Conservation (phyloP, 2,888 invertebrate species). For the Orthosia incerta region DNA sequence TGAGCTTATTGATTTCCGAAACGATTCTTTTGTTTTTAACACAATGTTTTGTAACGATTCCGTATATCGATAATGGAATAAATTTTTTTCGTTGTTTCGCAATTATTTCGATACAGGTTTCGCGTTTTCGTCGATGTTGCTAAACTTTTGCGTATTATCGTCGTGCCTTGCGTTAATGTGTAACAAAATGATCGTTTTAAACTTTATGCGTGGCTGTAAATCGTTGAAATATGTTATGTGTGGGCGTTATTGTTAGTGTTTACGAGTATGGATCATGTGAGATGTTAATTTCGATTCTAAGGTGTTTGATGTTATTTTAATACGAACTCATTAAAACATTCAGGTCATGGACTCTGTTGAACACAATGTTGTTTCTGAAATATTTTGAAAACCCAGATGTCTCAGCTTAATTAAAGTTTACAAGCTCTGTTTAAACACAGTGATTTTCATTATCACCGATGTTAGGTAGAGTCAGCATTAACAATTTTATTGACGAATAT, state of each 20-base stretch:
- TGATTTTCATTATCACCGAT: background rate
- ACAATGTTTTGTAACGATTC: conserved; percentile 32
- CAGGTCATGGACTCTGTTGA: conserved; percentile 63
- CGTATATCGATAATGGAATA: conserved; percentile 31
- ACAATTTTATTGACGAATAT: too few species aligned
- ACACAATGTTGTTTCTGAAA: conserved; percentile 39
- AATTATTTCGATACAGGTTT: conserved; percentile 41
- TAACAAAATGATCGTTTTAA: conserved; percentile 70
- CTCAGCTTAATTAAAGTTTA: background rate
- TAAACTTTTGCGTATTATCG: conserved; percentile 59
- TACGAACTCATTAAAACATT: conserved; percentile 61
- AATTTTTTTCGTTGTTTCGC: conserved; percentile 39
- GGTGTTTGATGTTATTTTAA: conserved; percentile 59
- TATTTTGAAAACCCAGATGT: conserved; percentile 31
- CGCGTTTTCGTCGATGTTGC: conserved; percentile 47
- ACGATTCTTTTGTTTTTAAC: conserved; percentile 67
- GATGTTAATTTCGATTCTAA: conserved; percentile 38
- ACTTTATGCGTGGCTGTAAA: conserved; percentile 74
- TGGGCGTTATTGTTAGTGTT: conserved; percentile 64
- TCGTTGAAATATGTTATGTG: conserved; percentile 71
- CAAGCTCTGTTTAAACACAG: background rate
- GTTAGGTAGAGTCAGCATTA: background rate
- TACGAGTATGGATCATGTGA: conserved; percentile 44
- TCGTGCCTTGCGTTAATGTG: conserved; percentile 62
- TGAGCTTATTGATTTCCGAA: conserved; percentile 79